phyloP scores from a whole-genome alignment of 2,797 vertebrate species.

The Pangasius krempfi region DNA sequence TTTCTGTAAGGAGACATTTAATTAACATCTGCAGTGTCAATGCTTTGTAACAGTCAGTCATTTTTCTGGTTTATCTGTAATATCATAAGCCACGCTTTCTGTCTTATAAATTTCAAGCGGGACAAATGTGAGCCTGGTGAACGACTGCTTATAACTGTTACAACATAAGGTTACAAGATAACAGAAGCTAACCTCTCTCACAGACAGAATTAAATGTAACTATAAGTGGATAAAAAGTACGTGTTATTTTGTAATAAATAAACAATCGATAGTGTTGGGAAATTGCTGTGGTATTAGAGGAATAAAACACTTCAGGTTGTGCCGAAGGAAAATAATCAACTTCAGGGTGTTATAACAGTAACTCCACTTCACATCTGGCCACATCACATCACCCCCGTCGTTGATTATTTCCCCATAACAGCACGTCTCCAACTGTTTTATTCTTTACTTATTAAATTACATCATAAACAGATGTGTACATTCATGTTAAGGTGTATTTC shows the following conservation, averaged over 20 bases:
- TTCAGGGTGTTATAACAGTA: not conserved
- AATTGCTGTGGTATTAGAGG: not conserved
- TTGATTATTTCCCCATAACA: not conserved
- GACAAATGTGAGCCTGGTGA: no score
- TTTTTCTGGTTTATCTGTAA: no score
- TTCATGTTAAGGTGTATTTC: not conserved
- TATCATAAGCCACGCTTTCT: no score
- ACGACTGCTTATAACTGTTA: not conserved
- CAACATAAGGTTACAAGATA: no score
- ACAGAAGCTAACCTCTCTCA: no score
- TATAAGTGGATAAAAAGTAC: no score
- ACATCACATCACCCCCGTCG: not conserved
- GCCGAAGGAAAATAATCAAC: not conserved
- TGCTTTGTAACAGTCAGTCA: no score
- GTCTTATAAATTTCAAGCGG: not conserved
- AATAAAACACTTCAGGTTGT: not conserved
- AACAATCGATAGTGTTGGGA: not conserved
- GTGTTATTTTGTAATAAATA: not conserved
- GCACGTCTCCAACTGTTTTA: not conserved
- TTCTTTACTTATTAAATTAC: not conserved
- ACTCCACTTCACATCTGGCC: not conserved
- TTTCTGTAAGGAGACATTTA: no score
- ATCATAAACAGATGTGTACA: not conserved
- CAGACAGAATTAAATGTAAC: no score
- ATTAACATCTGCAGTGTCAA: no score